Evolutionary conservation across 2,888 invertebrate genomes (phyloP).

Genomic region (Rambutsinella grinnellia): DNA sequence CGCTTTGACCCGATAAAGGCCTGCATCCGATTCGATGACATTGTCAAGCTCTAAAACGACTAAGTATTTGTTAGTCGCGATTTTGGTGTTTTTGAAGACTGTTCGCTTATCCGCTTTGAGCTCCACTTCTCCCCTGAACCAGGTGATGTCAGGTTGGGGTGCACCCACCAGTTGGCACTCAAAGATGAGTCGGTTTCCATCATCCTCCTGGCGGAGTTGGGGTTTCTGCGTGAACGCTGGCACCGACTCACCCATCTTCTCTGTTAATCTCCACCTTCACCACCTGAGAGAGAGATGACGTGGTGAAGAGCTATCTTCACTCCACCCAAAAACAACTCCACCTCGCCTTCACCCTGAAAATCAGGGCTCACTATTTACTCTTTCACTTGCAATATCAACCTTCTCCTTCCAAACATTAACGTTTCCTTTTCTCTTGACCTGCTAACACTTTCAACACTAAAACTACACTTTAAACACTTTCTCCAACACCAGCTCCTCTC

Average conservation of each 20-base stretch:
- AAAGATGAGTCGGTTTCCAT: constrained; percentile 94
- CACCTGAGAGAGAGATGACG: not conserved
- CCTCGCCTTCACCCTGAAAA: constrained; percentile 12
- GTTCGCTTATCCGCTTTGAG: constrained; percentile 87
- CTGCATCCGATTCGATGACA: constrained; percentile 95
- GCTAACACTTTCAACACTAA: not conserved
- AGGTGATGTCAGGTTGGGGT: constrained; percentile 91
- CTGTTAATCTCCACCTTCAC: not conserved
- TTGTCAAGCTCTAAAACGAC: constrained; percentile 95
- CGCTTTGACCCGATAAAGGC: constrained; percentile 96
- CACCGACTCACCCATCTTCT: constrained; percentile 85
- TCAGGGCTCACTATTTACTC: not conserved
- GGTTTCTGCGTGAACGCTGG: constrained; percentile 99
- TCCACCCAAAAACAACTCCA: constrained; percentile 7
- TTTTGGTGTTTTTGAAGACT: constrained; percentile 88
- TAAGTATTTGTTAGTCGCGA: constrained; percentile 87
- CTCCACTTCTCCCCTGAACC: constrained; percentile 91
- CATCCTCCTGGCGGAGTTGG: constrained; percentile 95
- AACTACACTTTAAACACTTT: not conserved
- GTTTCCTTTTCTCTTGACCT: not conserved
- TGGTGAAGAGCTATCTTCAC: not conserved
- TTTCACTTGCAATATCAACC: not conserved
- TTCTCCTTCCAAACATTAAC: no score
- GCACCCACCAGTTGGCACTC: constrained; percentile 91
- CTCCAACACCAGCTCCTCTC: no score